These are phyloP conservation scores for Arizona elegans DNA, from an alignment of 2,113 vertebrate species.

Conservation along the genomic window DNA sequence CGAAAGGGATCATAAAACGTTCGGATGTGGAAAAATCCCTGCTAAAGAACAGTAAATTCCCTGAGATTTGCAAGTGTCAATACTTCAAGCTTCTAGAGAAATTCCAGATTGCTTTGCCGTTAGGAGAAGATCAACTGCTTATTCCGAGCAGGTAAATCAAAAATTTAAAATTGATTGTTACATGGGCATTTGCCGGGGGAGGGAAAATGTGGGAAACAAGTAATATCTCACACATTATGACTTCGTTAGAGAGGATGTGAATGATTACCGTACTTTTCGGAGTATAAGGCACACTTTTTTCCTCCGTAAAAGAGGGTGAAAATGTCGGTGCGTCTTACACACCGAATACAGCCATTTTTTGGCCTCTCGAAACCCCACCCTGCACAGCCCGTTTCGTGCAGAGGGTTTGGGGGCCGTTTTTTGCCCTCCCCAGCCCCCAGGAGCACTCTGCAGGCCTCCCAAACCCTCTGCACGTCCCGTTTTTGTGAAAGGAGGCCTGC, in stretches of 20 bases:
- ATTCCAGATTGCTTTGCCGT: conserved; percentile 91
- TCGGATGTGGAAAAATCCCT: conserved; percentile 84
- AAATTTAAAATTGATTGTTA: background rate
- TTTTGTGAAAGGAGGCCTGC: no score
- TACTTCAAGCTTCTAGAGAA: conserved; percentile 94
- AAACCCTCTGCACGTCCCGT: no score
- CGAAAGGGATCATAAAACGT: conserved; percentile 84
- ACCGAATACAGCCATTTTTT: no score
- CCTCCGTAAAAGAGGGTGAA: no score
- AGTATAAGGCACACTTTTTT: no score
- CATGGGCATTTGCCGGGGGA: background rate
- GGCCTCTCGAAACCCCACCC: no score
- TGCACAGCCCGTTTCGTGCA: no score
- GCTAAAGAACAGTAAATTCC: conserved; percentile 83
- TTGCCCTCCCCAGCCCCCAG: no score
- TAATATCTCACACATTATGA: background rate
- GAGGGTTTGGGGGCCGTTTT: no score
- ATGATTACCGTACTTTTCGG: no score
- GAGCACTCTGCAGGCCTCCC: no score
- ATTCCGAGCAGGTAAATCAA: conserved; percentile 87
- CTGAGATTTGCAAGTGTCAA: conserved; percentile 80
- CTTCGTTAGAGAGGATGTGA: background rate
- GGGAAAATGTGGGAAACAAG: background rate
- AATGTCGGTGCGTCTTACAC: no score
- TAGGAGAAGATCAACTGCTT: conserved; percentile 86